Conservation (phyloP, 2,113 vertebrate genomes). For the Amblyornis subalaris region DNA sequence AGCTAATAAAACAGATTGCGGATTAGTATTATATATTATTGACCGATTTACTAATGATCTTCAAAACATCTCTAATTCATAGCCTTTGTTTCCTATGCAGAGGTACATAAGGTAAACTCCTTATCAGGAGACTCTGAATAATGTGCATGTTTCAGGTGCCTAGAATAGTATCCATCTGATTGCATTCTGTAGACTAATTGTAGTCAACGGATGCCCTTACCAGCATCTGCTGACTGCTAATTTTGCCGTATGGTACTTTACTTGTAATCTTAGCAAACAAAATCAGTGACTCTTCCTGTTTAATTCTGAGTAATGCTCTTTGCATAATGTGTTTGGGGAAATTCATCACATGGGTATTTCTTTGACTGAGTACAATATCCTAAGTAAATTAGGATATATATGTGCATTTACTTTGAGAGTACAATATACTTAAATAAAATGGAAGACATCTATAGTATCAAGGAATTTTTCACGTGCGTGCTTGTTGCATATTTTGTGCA, state of each 20-base stretch:
- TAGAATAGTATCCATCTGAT: conserved; percentile 12
- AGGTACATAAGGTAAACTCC: background rate
- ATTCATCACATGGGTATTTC: background rate
- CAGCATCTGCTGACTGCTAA: conserved; percentile 14
- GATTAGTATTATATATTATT: background rate
- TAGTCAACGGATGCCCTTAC: background rate
- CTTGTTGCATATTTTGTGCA: background rate
- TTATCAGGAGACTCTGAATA: background rate
- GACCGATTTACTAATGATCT: background rate
- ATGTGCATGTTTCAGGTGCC: background rate
- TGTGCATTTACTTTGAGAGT: background rate
- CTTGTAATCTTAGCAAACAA: conserved; percentile 26
- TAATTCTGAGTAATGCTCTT: conserved; percentile 20
- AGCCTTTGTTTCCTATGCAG: background rate
- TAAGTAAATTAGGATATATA: background rate
- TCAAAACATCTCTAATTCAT: background rate
- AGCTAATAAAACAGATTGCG: background rate
- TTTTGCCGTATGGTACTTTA: conserved; percentile 28
- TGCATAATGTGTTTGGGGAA: background rate
- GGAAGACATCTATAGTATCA: background rate
- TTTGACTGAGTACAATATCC: background rate
- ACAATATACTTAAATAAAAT: background rate
- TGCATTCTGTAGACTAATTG: background rate
- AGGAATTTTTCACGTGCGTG: background rate
- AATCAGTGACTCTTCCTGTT: conserved; percentile 40